These are phyloP conservation scores for Lepus americanus DNA, from an alignment of 2,113 vertebrate genomes.

Conservation along the genomic window DNA sequence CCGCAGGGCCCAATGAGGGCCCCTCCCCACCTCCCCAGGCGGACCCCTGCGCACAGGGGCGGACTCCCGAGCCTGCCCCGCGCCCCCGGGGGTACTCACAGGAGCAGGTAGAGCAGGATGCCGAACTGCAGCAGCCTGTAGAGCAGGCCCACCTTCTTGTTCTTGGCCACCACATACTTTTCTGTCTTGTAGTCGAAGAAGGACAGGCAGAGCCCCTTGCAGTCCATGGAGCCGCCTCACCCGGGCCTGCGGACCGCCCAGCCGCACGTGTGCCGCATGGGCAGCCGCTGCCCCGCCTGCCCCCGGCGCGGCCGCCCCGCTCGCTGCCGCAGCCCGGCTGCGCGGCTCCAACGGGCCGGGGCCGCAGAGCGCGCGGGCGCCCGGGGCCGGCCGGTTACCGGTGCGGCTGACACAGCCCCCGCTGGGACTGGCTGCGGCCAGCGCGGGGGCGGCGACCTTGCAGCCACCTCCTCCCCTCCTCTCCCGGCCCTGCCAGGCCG, in stretches of 20 bases:
- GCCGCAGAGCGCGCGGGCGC: neutral
- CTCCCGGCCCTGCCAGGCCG: neutral
- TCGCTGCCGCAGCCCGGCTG: neutral
- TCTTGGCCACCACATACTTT: slow-evolving; percentile 96
- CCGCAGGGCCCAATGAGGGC: neutral
- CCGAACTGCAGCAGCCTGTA: slow-evolving; percentile 94
- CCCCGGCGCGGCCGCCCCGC: neutral
- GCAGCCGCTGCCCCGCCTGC: neutral
- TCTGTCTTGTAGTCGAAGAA: slow-evolving; percentile 97
- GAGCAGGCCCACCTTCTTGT: slow-evolving; percentile 95
- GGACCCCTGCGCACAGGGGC: neutral
- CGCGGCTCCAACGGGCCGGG: neutral
- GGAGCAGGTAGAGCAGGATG: slow-evolving; percentile 95
- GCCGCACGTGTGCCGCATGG: neutral
- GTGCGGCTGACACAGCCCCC: neutral
- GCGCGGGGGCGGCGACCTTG: slow-evolving; percentile 46
- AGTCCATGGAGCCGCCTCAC: slow-evolving; percentile 86
- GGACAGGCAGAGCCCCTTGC: slow-evolving; percentile 88
- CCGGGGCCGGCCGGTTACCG: neutral
- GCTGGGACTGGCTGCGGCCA: neutral
- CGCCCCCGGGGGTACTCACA: slow-evolving; percentile 87
- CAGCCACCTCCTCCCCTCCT: neutral
- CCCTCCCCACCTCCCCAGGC: neutral
- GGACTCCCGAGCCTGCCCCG: neutral
- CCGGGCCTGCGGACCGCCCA: neutral